Conservation (phyloP, 1,140 invertebrate genomes). For the Drosophila auraria region DNA sequence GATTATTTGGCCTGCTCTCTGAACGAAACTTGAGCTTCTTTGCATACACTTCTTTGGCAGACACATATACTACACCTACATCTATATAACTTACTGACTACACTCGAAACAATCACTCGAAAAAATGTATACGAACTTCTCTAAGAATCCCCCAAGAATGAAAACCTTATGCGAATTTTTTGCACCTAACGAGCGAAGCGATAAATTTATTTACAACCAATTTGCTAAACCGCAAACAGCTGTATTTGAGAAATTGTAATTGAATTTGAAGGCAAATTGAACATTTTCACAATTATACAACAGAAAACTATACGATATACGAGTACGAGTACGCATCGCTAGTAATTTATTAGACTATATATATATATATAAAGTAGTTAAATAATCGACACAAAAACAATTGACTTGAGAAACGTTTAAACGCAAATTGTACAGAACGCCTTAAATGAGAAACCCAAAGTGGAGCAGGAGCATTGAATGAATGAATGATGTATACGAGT, state of each 20-base stretch:
- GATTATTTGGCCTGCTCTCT: conserved; percentile 49
- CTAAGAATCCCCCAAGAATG: conserved; percentile 64
- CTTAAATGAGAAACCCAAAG: conserved; percentile 67
- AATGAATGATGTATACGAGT: conserved; percentile 77
- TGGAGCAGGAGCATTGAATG: conserved; percentile 42
- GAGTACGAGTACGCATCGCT: conserved; percentile 72
- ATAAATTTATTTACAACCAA: conserved; percentile 75
- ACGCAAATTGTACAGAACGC: conserved; percentile 82
- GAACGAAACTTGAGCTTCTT: conserved; percentile 69
- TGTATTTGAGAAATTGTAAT: conserved; percentile 34
- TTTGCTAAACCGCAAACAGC: conserved; percentile 45
- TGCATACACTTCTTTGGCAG: conserved; percentile 54
- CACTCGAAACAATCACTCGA: conserved; percentile 79
- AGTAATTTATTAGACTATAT: conserved; percentile 76
- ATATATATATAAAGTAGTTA: conserved; percentile 66
- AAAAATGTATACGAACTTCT: conserved; percentile 83
- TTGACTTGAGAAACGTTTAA: conserved; percentile 77
- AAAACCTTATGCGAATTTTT: conserved; percentile 68
- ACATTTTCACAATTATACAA: conserved; percentile 69
- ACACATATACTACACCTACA: conserved; percentile 28
- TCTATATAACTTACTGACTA: conserved; percentile 54
- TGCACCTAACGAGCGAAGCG: conserved; percentile 61
- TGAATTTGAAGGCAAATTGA: conserved; percentile 45
- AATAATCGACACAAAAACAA: conserved; percentile 72
- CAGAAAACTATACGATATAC: conserved; percentile 68